Evolutionary conservation across 2,113 vertebrate genomes (phyloP).

Genomic region (Charadrius vociferus): DNA sequence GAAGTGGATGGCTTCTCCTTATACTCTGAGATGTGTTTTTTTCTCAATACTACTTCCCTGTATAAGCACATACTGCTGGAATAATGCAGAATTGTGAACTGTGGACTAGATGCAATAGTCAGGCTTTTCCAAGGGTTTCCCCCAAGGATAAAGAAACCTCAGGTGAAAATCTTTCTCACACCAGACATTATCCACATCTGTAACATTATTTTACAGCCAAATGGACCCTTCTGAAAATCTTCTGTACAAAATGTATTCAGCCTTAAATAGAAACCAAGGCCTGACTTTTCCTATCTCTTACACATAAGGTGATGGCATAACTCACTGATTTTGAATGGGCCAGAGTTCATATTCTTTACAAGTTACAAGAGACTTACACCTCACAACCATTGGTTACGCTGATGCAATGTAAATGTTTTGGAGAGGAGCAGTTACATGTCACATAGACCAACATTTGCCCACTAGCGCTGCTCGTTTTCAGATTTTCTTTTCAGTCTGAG

Average conservation of each 20-base stretch:
- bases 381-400: background rate
- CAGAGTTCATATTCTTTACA: background rate
- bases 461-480: background rate
- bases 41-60: background rate
- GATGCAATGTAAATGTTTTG: background rate
- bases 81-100: background rate
- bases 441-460: background rate
- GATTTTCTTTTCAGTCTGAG: background rate
- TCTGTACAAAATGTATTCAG: background rate
- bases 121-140: background rate
- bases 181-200: background rate
- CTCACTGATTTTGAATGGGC: background rate
- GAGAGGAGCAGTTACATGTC: background rate
- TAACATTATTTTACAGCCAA: background rate
- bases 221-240: background rate
- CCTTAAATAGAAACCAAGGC: background rate
- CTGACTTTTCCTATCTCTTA: background rate
- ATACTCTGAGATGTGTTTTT: background rate
- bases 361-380: background rate
- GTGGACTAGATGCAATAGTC: background rate
- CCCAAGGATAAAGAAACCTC: background rate
- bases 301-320: background rate
- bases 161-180: background rate
- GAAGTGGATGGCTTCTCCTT: background rate
- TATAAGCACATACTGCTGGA: background rate